Evolutionary conservation across 1,140 invertebrate species (phyloP).

Genomic region (Macrosteles quadrilineatus): DNA sequence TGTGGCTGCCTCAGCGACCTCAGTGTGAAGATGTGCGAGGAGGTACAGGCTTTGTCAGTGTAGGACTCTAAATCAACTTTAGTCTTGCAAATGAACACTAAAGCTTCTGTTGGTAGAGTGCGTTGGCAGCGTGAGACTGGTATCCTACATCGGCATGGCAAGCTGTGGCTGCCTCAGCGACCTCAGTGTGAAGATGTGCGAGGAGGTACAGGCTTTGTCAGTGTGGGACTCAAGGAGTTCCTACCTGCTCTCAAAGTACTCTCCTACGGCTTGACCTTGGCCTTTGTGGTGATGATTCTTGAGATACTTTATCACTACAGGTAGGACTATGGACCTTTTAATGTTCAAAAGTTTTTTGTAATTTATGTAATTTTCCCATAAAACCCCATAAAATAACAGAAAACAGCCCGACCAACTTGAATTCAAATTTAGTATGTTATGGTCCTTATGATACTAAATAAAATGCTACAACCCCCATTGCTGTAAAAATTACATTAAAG

Average conservation of each 20-base stretch:
- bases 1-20: slow-evolving; percentile 51
- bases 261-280: slow-evolving; percentile 34
- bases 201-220: slow-evolving; percentile 52
- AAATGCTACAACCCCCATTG: too few species aligned
- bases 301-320: slow-evolving; percentile 32
- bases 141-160: slow-evolving; percentile 47
- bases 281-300: slow-evolving; percentile 18
- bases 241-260: slow-evolving; percentile 52
- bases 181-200: slow-evolving; percentile 50
- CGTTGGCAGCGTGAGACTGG: slow-evolving; percentile 52
- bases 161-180: slow-evolving; percentile 50
- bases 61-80: too few species aligned
- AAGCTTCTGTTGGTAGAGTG: too few species aligned
- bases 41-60: slow-evolving; percentile 53
- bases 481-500: too few species aligned
- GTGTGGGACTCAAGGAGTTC: slow-evolving; percentile 54
- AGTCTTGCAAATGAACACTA: too few species aligned
- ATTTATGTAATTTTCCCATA: too few species aligned
- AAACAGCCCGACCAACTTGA: neutral
- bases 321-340: neutral
- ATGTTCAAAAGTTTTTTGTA: neutral
- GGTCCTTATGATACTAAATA: too few species aligned
- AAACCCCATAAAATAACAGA: too few species aligned
- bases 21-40: slow-evolving; percentile 48
- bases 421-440: too few species aligned